phyloP scores from a whole-genome alignment of 2,113 vertebrate genomes.

The Chaetops frenatus region DNA sequence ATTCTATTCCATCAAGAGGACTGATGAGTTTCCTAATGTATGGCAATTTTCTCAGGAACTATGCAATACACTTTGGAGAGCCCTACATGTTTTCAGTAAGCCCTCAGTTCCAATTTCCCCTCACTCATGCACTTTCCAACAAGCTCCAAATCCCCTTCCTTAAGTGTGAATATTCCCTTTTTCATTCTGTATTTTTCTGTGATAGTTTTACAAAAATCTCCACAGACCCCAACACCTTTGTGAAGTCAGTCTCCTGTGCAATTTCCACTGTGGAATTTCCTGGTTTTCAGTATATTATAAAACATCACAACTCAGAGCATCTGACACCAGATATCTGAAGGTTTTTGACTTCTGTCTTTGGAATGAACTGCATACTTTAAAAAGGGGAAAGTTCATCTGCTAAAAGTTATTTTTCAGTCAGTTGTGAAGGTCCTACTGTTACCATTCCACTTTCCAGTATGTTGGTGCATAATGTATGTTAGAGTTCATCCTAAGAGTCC shows the following conservation, averaged over 20 bases:
- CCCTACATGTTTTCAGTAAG: neutral
- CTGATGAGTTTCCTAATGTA: neutral
- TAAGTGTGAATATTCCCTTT: neutral
- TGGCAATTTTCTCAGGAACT: neutral
- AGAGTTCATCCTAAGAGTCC: neutral
- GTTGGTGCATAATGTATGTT: neutral
- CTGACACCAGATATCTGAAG: neutral
- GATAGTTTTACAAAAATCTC: neutral
- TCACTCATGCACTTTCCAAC: neutral
- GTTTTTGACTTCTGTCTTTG: neutral
- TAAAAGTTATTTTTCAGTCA: neutral
- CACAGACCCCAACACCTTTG: neutral
- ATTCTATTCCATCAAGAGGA: neutral
- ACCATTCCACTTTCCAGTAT: neutral
- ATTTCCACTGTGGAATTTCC: neutral
- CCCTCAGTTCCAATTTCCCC: neutral
- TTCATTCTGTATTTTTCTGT: neutral
- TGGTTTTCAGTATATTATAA: neutral
- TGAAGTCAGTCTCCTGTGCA: neutral
- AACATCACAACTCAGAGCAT: neutral
- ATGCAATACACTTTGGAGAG: neutral
- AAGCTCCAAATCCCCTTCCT: neutral
- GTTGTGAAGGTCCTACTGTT: neutral
- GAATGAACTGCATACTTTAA: neutral
- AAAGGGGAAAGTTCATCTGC: neutral